Conservation (phyloP, 1,140 invertebrate genomes). For the Saccostrea glomerata region DNA sequence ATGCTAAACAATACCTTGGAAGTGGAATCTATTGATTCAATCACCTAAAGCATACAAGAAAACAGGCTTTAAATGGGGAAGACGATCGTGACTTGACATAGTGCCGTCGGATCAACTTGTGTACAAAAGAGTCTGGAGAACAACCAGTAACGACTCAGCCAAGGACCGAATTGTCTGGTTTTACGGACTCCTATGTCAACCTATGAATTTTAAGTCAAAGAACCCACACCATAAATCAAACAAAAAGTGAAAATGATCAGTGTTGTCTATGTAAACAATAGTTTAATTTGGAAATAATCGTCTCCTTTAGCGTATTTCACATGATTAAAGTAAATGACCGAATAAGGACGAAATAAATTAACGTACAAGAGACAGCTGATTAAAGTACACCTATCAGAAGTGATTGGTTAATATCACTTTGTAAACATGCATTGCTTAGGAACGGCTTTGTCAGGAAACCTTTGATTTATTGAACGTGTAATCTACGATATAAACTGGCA, state of each 20-base stretch:
- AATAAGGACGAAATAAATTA: too few relatives aligned
- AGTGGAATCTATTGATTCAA: slow-evolving; percentile 58
- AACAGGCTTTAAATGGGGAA: slow-evolving; percentile 47
- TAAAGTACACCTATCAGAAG: too few relatives aligned
- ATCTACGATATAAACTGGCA: too few relatives aligned
- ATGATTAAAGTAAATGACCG: neutral
- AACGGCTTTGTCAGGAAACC: too few relatives aligned
- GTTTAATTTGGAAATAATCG: neutral
- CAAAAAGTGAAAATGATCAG: neutral
- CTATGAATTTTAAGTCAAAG: slow-evolving; percentile 36
- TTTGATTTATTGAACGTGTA: too few relatives aligned
- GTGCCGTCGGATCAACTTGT: slow-evolving; percentile 56
- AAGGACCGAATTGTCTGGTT: slow-evolving; percentile 33
- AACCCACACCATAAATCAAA: slow-evolving; percentile 21
- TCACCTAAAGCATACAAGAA: slow-evolving; percentile 49
- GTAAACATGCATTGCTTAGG: too few relatives aligned
- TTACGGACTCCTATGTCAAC: slow-evolving; percentile 19
- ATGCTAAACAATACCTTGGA: slow-evolving; percentile 58
- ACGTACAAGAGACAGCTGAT: too few relatives aligned
- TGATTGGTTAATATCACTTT: too few relatives aligned
- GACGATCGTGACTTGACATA: slow-evolving; percentile 58
- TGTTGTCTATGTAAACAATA: neutral
- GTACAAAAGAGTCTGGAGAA: slow-evolving; percentile 53
- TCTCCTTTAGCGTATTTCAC: neutral
- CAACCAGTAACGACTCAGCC: slow-evolving; percentile 51